Base-by-base conservation (phyloP, 1,140 invertebrate genomes). In the Mya arenaria region DNA sequence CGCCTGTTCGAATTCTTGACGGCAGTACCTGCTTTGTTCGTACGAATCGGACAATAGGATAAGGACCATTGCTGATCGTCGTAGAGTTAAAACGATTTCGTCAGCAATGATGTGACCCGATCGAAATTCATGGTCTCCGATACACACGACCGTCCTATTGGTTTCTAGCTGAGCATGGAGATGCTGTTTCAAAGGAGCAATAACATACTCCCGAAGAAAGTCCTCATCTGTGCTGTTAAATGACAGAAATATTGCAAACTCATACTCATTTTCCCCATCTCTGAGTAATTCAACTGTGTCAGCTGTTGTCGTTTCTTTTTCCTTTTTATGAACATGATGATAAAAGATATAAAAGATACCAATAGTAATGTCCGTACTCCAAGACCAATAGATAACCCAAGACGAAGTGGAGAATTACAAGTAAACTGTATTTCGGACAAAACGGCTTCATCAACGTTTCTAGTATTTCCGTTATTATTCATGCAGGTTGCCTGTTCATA, bases 211-310 rank as follows among this genome's bases (percentile, higher is more conserved):
- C 36, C 36, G n/a, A 19, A 63, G 28, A 63, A 63, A 63, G 17
- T 25, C 28, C 4, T 63, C 60, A 63, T 63, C 60, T 6, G 8
- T 32, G 28, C 60, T 63, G 60, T 28, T 63, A 34, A 23, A 71
- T 52, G 68, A 1, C 23, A 71, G 44, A 28, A 71, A 52, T 15
- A 19, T 48, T 30, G 30, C 28, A 55, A 71, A 71, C 41, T 71
- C 41, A 39, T 55, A 71, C 1, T 15, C 2, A 19, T 32, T 48
- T 1, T 71, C 44, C 10, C 68, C 68, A 1, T 55, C 19, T 55
- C 44, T 25, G 32, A 71, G 56, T 19, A 30, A 19, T 32, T 71
- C 41, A 10, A 48, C 36, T 5, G 34, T 23, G 19, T 34, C n/a
- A 36, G 19, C 23, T 17, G 25, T 19, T n/a, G 4, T 34, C n/a